Base-by-base conservation (phyloP, 2,888 invertebrate genomes). In the Drosophila stalkeri region DNA sequence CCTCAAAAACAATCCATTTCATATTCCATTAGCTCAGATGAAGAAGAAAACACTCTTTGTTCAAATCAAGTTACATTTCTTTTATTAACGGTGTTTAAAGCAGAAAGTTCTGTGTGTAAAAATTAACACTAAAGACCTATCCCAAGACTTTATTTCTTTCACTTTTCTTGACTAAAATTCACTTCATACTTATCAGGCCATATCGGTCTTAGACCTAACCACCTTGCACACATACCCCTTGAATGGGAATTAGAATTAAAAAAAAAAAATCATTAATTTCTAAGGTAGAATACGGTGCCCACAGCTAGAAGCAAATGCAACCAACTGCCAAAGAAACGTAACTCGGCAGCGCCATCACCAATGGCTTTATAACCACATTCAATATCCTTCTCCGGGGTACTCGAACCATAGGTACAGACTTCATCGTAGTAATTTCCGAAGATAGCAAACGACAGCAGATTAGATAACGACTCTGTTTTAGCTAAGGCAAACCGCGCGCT, bases 341-440 rank as follows among this genome's bases (percentile, higher is more conserved):
- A 44, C 18, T 44, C 27, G 6, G 67, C 59, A 5, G 52, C 80
- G 18, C 59, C 72, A 31, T 60, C 72, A 3, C 3, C 72, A 1
- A 5, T n/a, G 0, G 64, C 47, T 20, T 46, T 12, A 16, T 62
- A 81, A 27, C 83, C 89, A 14, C 85, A 85, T 1, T 52, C 18
- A 12, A 61, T 8, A 39, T 80, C 68, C 72, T 86, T 31, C 9
- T 71, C 61, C 12, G 37, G n/a, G 0, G 52, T 67, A 41, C 67
- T 69, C 0, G 23, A 47, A 0, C 67, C 72, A 52, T 61, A 86
- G 7, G 86, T 86, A 43, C 87, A 89, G 20, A 31, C 33, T 0
- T 86, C 70, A 31, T 90, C 86, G 55, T 74, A 92, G 67, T 91
- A 91, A 46, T 91, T 91, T 8, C 88, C 92, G 70, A 91, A 92